A percentile compares a stretch with the other conserved stretches of the same genome.
Conservation (phyloP, 2,888 invertebrate species). For the Agrilus cyanescens region DNA sequence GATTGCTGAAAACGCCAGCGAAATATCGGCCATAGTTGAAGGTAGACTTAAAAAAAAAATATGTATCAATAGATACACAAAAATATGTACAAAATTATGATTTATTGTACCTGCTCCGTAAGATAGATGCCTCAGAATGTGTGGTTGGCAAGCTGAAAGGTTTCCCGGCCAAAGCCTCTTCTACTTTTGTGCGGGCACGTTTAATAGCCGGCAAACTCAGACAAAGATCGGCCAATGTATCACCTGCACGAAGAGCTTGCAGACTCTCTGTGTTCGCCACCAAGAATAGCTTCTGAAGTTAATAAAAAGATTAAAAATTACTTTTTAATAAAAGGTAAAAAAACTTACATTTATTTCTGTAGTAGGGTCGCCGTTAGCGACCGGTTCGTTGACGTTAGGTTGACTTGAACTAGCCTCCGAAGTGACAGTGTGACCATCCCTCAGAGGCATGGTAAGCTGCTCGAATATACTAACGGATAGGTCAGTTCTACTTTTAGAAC, state of each 20-base stretch:
- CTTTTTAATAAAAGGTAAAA: too few species aligned
- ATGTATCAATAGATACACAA: background rate
- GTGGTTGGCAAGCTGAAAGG: conserved; percentile 53
- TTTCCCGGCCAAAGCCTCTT: conserved; percentile 54
- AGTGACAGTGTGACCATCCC: conserved; percentile 38
- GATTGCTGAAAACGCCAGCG: conserved; percentile 69
- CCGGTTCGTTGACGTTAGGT: conserved; percentile 34
- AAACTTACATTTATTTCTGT: conserved; percentile 37
- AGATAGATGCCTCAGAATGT: conserved; percentile 60
- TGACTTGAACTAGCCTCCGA: conserved; percentile 33
- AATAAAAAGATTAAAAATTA: conserved; percentile 5
- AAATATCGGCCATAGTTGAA: conserved; percentile 72
- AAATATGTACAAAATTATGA: background rate
- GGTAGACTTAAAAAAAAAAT: conserved; percentile 47
- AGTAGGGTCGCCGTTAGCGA: conserved; percentile 33
- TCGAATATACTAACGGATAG: conserved; percentile 60
- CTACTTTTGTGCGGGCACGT: conserved; percentile 48
- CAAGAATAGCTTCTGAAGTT: conserved; percentile 60
- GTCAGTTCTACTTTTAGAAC: conserved; percentile 53
- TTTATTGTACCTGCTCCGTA: conserved; percentile 50
- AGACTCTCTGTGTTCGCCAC: conserved; percentile 67
- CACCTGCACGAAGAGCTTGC: conserved; percentile 71
- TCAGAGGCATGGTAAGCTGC: conserved; percentile 57
- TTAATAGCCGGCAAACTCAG: conserved; percentile 59
- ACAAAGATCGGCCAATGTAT: conserved; percentile 71